Base-by-base conservation (phyloP, 2,113 vertebrate species). In the Sebastes fasciatus region DNA sequence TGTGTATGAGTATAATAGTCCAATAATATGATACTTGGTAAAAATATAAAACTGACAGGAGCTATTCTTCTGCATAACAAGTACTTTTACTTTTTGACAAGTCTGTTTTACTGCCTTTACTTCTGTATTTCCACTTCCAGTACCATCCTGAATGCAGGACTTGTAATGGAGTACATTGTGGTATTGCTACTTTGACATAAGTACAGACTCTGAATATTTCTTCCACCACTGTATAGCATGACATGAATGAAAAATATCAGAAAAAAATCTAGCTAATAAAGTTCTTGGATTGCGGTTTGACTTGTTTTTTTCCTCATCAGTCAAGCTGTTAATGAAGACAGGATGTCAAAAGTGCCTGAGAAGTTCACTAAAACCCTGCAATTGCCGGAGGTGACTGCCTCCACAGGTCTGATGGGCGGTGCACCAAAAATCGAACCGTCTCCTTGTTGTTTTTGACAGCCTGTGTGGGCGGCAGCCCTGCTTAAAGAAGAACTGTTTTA, bases 391-490 rank as follows among this genome's bases (percentile, higher is more conserved):
- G 51, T 82, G 71, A 64, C 62, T 42, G 66, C 77, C 79, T 76
- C 51, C 21, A n/a, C 76, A 26, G 17, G 65, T 78, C 43, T 43
- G 21, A 11, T 4, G 17, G 77, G 46, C 73, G 17, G 23, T 1
- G 4, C 16, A 40, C 8, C 46, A 49, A 72, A 34, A 55, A 66
- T 4, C 78, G 9, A 74, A 84, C 52, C 14, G 46, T 66, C 23
- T 72, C 70, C 61, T 77, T 73, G 72, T 85, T 58, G 61, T 74
- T 73, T 63, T 63, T 46, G 71, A 76, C 80, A 57, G 54, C 60
- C 19, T 81, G 89, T 71, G 86, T 89, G 85, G 85, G 85, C 82
- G 54, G 70, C 58, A 70, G 83, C 68, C 58, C 49, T 0, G 45
- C 62, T 34, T 0, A 6, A 26, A 83, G 66, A 77, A 48, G 52